These are phyloP conservation scores for Sebastiscus tertius DNA, from an alignment of 2,797 vertebrate genomes.

Conservation along the genomic window DNA sequence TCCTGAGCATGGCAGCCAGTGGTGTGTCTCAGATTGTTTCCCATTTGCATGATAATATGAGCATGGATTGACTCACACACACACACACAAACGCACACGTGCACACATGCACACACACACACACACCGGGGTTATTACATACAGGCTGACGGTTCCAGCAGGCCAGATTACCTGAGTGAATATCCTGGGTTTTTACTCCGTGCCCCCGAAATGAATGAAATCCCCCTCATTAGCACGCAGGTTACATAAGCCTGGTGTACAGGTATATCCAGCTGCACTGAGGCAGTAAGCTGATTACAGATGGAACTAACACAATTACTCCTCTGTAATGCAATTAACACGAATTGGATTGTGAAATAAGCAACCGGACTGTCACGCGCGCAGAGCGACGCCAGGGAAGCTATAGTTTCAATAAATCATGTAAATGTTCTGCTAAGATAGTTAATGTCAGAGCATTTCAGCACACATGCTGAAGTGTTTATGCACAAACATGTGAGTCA, in stretches of 20 bases:
- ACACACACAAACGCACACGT: neutral
- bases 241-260: constrained; percentile 67
- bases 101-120: constrained; percentile 5
- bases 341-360: constrained; percentile 69
- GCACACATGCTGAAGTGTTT: constrained; percentile 12
- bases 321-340: constrained; percentile 72
- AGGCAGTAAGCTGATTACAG: constrained; percentile 80
- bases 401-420: constrained; percentile 35
- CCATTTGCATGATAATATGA: constrained; percentile 80
- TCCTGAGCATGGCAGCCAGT: constrained; percentile 68
- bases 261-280: constrained; percentile 72
- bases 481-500: constrained; percentile 12
- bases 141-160: constrained; percentile 54
- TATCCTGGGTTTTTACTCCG: constrained; percentile 59
- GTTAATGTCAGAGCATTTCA: constrained; percentile 27
- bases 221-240: constrained; percentile 57
- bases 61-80: constrained; percentile 46
- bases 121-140: constrained; percentile 54
- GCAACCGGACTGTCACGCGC: constrained; percentile 44
- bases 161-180: constrained; percentile 68
- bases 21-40: constrained; percentile 74
- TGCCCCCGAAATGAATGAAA: constrained; percentile 65
- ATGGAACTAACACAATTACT: constrained; percentile 79
- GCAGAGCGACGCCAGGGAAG: constrained; percentile 21
- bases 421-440: constrained; percentile 30